phyloP scores from a whole-genome alignment of 2,113 vertebrate species.

The Corythornis madagascariensis region DNA sequence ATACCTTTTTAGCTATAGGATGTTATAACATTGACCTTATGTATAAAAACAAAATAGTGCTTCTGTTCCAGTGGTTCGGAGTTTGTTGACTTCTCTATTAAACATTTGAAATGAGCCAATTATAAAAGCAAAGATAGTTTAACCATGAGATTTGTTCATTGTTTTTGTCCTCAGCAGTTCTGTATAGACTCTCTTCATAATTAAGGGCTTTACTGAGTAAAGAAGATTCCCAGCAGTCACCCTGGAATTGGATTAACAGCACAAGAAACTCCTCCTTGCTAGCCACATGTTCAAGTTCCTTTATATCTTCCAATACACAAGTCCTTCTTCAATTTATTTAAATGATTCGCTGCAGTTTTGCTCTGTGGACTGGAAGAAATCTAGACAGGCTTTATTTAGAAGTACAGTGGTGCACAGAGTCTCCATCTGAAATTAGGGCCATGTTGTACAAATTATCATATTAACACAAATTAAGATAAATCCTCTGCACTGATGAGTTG shows the following conservation, averaged over 20 bases:
- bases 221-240: constrained; percentile 55
- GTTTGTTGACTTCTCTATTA: constrained; percentile 19
- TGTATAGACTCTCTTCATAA: constrained; percentile 26
- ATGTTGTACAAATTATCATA: constrained; percentile 23
- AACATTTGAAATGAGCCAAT: constrained; percentile 28
- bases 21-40: background rate
- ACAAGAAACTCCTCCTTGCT: constrained; percentile 42
- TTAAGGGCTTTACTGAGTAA: constrained; percentile 41
- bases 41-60: background rate
- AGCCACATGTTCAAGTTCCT: constrained; percentile 41
- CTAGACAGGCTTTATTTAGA: constrained; percentile 46
- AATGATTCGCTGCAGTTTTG: constrained; percentile 58
- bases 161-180: constrained; percentile 32
- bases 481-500: constrained; percentile 11
- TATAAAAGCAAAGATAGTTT: constrained; percentile 44
- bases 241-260: constrained; percentile 48
- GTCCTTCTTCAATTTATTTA: constrained; percentile 38
- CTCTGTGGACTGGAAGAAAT: constrained; percentile 42
- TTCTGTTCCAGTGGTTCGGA: constrained; percentile 26
- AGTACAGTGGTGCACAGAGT: constrained; percentile 7
- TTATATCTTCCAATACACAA: constrained; percentile 40
- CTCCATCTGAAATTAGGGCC: constrained; percentile 42
- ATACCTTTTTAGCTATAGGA: constrained; percentile 19
- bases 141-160: constrained; percentile 37
- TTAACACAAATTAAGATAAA: constrained; percentile 42